Evolutionary conservation across 2,113 vertebrate species (phyloP), one percentile per base, ranked within the genome.

Genomic region (Fregetta grallaria): DNA sequence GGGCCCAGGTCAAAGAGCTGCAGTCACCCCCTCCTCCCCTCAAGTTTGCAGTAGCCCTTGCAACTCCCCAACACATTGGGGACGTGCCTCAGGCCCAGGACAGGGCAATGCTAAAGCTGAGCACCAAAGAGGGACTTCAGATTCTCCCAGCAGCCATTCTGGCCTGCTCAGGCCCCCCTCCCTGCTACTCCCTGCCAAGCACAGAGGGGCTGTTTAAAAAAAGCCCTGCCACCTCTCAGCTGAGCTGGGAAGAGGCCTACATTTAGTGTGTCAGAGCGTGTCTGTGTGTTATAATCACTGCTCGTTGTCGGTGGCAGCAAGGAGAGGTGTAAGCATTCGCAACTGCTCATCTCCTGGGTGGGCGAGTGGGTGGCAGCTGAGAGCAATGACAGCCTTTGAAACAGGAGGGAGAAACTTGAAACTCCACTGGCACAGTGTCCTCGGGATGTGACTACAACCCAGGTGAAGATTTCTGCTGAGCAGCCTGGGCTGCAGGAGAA

Each of bases 261-360:
- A 7, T 2, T 15, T 27, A 44, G 40, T 42, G 34, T 3, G 4
- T 61, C 50, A 52, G 65, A 32, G 15, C 1, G 4, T 40, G 14
- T 53, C 2, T 0, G 2, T 47, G 52, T 52, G 49, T 11, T 73
- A 18, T 3, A 10, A 45, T 68, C 1, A 0, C n/a, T 63, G 56
- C 32, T 70, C 3, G 0, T 25, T 21, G 34, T 45, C 85, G 78
- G 76, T 7, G 4, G 49, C 68, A 65, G 55, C 45, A 10, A 30
- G 58, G 30, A 42, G 76, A 36, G 27, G 44, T 0, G 0, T 4
- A 7, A 67, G 44, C 1, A 0, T 47, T 70, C 0, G 4, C 72
- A 77, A 8, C 77, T 87, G 77, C 90, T 87, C 21, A 2, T 59
- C 92, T 72, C 61, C 81, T 90, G 81, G 45, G 36, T 80, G 79